These are phyloP conservation scores for Xylocampa areola DNA, from an alignment of 2,888 invertebrate species.

Conservation along the genomic window DNA sequence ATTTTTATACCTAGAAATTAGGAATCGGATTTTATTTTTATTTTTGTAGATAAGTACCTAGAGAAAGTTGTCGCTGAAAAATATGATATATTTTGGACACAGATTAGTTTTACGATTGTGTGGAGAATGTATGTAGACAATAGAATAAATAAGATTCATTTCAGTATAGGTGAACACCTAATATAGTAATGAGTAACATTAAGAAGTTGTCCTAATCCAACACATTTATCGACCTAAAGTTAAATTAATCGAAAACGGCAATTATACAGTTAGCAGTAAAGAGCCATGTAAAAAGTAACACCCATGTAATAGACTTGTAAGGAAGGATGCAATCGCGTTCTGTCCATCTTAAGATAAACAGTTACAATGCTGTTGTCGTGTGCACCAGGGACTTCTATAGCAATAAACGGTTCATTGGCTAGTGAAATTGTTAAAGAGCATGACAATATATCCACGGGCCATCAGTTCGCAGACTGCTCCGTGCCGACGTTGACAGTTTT, in stretches of 20 bases:
- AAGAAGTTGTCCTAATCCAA: neutral
- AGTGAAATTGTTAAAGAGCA: slow-evolving; percentile 62
- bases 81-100: no score
- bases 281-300: slow-evolving; percentile 49
- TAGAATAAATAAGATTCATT: no score
- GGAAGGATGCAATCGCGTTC: slow-evolving; percentile 58
- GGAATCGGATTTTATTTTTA: no score
- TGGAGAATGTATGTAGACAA: no score
- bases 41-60: no score
- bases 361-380: slow-evolving; percentile 59
- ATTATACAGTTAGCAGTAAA: slow-evolving; percentile 33
- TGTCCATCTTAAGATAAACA: slow-evolving; percentile 61
- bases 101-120: no score
- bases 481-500: slow-evolving; percentile 75
- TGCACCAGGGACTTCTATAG: slow-evolving; percentile 47
- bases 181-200: no score
- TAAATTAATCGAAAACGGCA: slow-evolving; percentile 17
- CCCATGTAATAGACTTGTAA: slow-evolving; percentile 56
- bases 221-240: neutral
- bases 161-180: no score
- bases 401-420: slow-evolving; percentile 62
- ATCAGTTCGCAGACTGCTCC: slow-evolving; percentile 72
- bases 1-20: slow-evolving; percentile 47
- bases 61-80: no score
- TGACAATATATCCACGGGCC: slow-evolving; percentile 56